Conservation (phyloP, 1,140 invertebrate species). For the Apis mellifera region Amel_HAv3.1 CM009945.2:7360001-7360500, state of each 20-base stretch:
- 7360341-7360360: too few relatives aligned
- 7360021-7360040: too few relatives aligned
- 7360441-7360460: not conserved
- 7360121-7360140: not conserved
- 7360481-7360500: not conserved
- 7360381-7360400: too few relatives aligned
- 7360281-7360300: constrained; percentile 2
- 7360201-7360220: constrained; percentile 5
- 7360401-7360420: too few relatives aligned
- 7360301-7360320: not conserved
- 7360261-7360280: not conserved
- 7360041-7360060: too few relatives aligned
- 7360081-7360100: too few relatives aligned
- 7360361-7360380: too few relatives aligned
- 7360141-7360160: not conserved
- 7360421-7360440: not conserved
- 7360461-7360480: not conserved
- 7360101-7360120: not conserved
- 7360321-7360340: not conserved
- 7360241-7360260: constrained; percentile 1
- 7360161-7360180: not conserved
- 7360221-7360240: not conserved
- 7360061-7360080: too few relatives aligned
- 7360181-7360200: constrained; percentile 6
- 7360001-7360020: too few relatives aligned